phyloP scores from a whole-genome alignment of 1,140 invertebrate species.

The Temnothorax curvispinosus region DNA sequence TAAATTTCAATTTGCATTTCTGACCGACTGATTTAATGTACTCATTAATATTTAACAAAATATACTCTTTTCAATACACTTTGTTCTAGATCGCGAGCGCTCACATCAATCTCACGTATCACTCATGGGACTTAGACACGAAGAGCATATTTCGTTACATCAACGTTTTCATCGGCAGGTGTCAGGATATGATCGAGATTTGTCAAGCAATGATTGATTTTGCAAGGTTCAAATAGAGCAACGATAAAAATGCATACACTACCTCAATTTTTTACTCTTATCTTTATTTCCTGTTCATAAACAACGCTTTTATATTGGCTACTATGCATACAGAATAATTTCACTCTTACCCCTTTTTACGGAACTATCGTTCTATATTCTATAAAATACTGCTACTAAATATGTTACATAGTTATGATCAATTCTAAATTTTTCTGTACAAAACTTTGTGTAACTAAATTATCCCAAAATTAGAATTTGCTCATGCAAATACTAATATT shows the following conservation, averaged over 20 bases:
- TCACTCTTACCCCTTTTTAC: neutral
- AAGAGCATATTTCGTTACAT: constrained; percentile 94
- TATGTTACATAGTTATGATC: neutral
- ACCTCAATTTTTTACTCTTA: neutral
- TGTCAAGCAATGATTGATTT: constrained; percentile 92
- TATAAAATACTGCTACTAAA: neutral
- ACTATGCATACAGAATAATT: neutral
- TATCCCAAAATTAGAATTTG: neutral
- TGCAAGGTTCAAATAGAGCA: constrained; percentile 86
- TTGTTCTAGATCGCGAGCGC: constrained; percentile 72
- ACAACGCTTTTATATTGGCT: neutral
- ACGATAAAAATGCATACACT: neutral
- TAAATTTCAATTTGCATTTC: neutral
- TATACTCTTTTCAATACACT: constrained; percentile 27
- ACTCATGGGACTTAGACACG: constrained; percentile 91
- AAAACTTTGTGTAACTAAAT: neutral
- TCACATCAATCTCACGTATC: constrained; percentile 83
- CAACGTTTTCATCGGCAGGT: constrained; percentile 93
- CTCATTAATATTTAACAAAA: neutral
- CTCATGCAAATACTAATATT: neutral
- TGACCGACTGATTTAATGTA: neutral
- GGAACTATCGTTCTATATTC: neutral
- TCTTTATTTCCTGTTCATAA: neutral
- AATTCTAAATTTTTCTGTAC: neutral
- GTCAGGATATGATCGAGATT: constrained; percentile 94